Evolutionary conservation across 2,888 invertebrate genomes (phyloP).

Genomic region (Meloe dianella): DNA sequence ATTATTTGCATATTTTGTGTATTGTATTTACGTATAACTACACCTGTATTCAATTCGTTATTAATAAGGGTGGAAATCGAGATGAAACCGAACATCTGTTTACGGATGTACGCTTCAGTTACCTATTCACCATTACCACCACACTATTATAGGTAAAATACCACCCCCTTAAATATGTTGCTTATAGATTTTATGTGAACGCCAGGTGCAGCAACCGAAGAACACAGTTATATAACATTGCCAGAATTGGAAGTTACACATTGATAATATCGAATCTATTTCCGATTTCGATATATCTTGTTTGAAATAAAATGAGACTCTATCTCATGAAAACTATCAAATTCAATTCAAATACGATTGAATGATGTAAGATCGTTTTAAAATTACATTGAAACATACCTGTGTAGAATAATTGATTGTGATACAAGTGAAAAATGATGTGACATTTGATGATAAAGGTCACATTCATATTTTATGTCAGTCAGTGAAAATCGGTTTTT

Average conservation of each 20-base stretch:
- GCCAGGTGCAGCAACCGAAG: neutral
- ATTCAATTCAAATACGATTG: neutral
- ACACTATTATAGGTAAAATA: neutral
- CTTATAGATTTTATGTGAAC: neutral
- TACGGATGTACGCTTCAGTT: neutral
- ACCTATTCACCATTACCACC: neutral
- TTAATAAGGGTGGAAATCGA: neutral
- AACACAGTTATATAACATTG: too few relatives aligned
- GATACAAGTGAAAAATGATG: neutral
- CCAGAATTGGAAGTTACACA: neutral
- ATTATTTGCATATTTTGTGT: too few relatives aligned
- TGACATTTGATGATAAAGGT: conserved; percentile 1
- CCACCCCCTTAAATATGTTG: neutral
- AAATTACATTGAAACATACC: neutral
- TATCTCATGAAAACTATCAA: neutral
- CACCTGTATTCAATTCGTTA: neutral
- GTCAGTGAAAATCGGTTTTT: neutral
- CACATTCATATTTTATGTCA: neutral
- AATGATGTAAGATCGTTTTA: neutral
- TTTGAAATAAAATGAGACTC: neutral
- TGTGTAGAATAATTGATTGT: neutral
- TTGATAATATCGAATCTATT: neutral
- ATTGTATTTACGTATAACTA: too few relatives aligned
- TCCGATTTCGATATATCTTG: neutral
- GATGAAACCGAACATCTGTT: neutral